Base-by-base conservation (phyloP, 2,797 vertebrate species). In the Halcyon badia region DNA sequence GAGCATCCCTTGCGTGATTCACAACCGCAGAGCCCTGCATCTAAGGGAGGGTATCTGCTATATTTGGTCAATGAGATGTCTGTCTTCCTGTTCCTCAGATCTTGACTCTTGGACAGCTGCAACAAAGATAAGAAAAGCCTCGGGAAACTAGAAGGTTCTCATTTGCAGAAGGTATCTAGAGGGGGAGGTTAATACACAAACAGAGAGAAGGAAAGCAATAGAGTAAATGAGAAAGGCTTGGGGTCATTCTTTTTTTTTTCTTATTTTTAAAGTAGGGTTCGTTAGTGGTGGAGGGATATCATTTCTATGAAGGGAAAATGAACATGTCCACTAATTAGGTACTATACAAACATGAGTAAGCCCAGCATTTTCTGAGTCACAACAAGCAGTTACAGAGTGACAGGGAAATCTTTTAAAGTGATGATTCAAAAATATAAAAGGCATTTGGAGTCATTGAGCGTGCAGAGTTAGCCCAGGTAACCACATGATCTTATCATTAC, bases 401-500 rank as follows among this genome's bases (percentile, higher is more conserved):
- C 94, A 97, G 83, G 73, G 77, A 95, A 95, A 92, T 90, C 93
- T 95, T 96, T 96, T 95, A 2, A 95, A 97, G 93, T 84, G 94
- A 96, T 97, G 97, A 97, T 95, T 97, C 94, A 96, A 96, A 97
- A 96, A 95, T 95, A 80, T 95, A 94, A 88, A 87, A 95, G 87
- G 92, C 89, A 96, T 96, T 94, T 95, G 91, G 96, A 97, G 96
- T 97, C 96, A 95, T 10, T 86, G 91, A 97, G 96, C 85, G 62
- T 96, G 96, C 93, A 97, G 94, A 96, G 96, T 95, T 97, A 96
- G 96, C 79, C 96, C 89, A 95, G 95, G 96, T 96, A 96, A 96
- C 96, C 96, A 96, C 96, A 97, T 65, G 96, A 96, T 96, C 96
- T 97, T 97, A 97, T 97, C 96, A 83, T 96, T 93, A 25, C 91